Base-by-base conservation (phyloP, 2,113 vertebrate genomes). In the Brevimyrus niger region DNA sequence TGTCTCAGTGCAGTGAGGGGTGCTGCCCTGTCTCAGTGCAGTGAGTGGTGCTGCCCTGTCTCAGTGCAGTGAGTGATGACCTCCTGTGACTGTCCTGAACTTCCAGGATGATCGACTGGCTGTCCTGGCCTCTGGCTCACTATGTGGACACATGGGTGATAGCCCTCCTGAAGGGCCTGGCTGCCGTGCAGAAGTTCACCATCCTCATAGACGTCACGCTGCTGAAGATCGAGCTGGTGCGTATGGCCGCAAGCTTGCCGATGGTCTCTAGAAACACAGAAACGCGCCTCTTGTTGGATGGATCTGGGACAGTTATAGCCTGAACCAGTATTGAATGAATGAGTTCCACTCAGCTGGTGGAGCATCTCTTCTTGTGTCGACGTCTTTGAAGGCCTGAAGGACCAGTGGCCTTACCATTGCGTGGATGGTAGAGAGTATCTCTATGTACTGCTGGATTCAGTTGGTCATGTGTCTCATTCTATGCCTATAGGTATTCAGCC, bases 161-260 rank as follows among this genome's bases (percentile, higher is more conserved):
- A 87, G 97, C 98, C 73, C 95, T 99, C 69, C 94, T 99, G 80
- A 99, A 98, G 94, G 98, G 98, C 83, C 94, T 99, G 92, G 98
- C 98, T 17, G 97, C 98, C 51, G 98, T 99, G 91, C 98, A 99
- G 96, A 99, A 99, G 94, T 99, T 99, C 93, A 99, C 98, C 65
- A 99, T 99, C 93, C 98, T 99, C 92, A 99, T 99, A 90, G 98
- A 99, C 92, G 98, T 99, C 91, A 99, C 98, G 90, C 94, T 99
- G 93, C 97, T 99, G 48, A 99, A 99, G 94, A 99, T 99, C 90
- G 97, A 99, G 93, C 94, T 98, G 97, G 98, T 99, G 93, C 89
- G 97, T 95, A 87, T 82, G 82, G 69, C 35, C 27, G n/a, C 55
- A 35, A 3, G 44, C 53, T 4, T 46, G 69, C 48, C 48, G 73